Evolutionary conservation across 1,140 invertebrate species (phyloP).

Genomic region (Octopus sinensis): DNA sequence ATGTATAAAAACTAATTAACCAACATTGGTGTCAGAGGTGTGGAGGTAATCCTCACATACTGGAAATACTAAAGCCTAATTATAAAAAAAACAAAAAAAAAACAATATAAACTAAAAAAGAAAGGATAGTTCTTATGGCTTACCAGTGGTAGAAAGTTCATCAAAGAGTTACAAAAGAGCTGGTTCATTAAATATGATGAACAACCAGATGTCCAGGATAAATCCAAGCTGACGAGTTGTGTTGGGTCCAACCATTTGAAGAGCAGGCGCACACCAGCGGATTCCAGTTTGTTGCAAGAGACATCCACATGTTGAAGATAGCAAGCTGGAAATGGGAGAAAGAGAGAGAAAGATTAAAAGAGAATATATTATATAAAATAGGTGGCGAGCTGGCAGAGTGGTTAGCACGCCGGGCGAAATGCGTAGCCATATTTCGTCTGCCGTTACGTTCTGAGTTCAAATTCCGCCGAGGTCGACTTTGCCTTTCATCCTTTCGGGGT

Average conservation of each 20-base stretch:
- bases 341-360: not conserved
- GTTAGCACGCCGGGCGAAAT: too few relatives aligned
- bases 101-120: not conserved
- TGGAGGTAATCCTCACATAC: too few relatives aligned
- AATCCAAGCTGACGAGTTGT: slow-evolving; percentile 22
- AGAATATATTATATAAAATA: too few relatives aligned
- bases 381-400: too few relatives aligned
- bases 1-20: too few relatives aligned
- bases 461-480: too few relatives aligned
- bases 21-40: too few relatives aligned
- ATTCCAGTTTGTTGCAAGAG: slow-evolving; percentile 35
- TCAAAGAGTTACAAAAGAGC: slow-evolving; percentile 13
- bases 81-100: not conserved
- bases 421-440: too few relatives aligned
- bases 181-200: not conserved
- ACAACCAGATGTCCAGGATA: slow-evolving; percentile 20
- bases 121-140: not conserved
- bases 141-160: slow-evolving; percentile 34
- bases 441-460: too few relatives aligned
- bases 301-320: slow-evolving; percentile 31
- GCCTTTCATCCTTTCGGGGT: too few relatives aligned
- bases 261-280: slow-evolving; percentile 35
- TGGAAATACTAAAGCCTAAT: not conserved
- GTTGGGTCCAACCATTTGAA: slow-evolving; percentile 28
- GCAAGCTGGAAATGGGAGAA: slow-evolving; percentile 28